Evolutionary conservation across 37 sponge, comb jelly and placozoan genomes (phyloP), one percentile per base, ranked within the genome.

Genomic region (Agelas oroides): DNA sequence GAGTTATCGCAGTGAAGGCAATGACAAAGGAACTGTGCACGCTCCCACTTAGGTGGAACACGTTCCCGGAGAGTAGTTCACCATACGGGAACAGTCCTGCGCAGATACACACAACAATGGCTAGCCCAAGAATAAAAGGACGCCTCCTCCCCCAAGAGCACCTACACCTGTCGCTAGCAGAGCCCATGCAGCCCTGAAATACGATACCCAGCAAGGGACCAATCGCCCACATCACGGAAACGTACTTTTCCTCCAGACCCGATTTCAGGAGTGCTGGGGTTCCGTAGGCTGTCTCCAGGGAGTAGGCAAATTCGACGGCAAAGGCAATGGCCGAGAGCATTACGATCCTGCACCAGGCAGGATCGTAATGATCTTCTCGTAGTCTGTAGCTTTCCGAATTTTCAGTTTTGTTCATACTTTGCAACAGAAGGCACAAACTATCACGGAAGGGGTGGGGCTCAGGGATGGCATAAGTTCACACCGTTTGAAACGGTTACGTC

Each of bases 81-180:
- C 59, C 67, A 34, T 71, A 70, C 52, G 87, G 80, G 30, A 71
- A 71, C 24, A 79, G 15, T 0, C 40, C 28, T 2, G 65, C 2
- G 33, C 71, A 73, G 18, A 78, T 31, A 71, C 41, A 15, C 17
- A 35, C 33, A n/a, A 20, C 24, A 30, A 79, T 24, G 13, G 73
- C 67, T 17, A 86, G 52, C 15, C 30, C 28, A 18, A 79, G 35
- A 21, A 86, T 86, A 46, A 86, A 86, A 23, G 87, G 87, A 2
- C 87, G 19, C 56, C 87, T 57, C 54, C 57, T 67, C 3, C 87
- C 87, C 79, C 87, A 86, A 14, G 59, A 18, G 57, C 87, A 79
- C 34, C 31, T 86, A 32, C 87, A 86, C 72, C 55, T 20, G 66
- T 86, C 87, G 24, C 73, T 71, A 15, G 71, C 59, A 59, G 78